Base-by-base conservation (phyloP, 2,888 invertebrate genomes). In the Anaspis maculata region DNA sequence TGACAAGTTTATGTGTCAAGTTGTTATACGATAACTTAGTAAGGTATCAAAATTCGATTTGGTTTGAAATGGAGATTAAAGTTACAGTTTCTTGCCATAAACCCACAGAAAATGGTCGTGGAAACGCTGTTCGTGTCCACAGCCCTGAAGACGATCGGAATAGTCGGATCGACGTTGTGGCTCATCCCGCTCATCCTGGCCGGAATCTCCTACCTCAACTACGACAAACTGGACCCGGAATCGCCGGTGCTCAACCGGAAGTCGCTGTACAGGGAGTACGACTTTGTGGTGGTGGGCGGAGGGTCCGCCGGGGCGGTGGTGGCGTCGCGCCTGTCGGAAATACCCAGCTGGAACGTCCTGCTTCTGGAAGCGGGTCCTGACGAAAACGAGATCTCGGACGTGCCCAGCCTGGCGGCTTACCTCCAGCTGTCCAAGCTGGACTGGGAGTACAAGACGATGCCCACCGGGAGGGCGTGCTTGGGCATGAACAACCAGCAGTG, bases 241-340 rank as follows among this genome's bases (percentile, higher is more conserved):
- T 78, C 83, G 2, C 76, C 74, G 28, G 78, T 85, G 0, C 68
- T 79, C 39, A 79, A 88, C 52, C 77, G 74, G 42, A 74, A 77
- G 38, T 77, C 76, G 14, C 66, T 82, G 3, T 49, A 53, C 31
- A 49, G 45, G 26, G 85, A 86, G 54, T 89, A 90, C 58, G 90
- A 90, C 57, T 89, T 89, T 54, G 71, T 90, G 14, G 73, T 89
- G 2, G 72, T 90, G 3, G 90, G 90, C 2, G 88, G 83, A 2
- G 92, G 92, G 1, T 88, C 89, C 0, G 91, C 91, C 0, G 91
- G 91, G 0, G 88, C 90, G 0, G 91, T 91, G 2, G 76, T 92
- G 2, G 89, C 91, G 5, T 54, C 61, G 1, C 48, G 91, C 11
- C 65, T 89, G 26, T 81, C 82, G 10, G 89, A 89, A 62, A 68